These are phyloP conservation scores for Microctonus brassicae DNA, from an alignment of 2,888 invertebrate species.

Conservation along the genomic window DNA sequence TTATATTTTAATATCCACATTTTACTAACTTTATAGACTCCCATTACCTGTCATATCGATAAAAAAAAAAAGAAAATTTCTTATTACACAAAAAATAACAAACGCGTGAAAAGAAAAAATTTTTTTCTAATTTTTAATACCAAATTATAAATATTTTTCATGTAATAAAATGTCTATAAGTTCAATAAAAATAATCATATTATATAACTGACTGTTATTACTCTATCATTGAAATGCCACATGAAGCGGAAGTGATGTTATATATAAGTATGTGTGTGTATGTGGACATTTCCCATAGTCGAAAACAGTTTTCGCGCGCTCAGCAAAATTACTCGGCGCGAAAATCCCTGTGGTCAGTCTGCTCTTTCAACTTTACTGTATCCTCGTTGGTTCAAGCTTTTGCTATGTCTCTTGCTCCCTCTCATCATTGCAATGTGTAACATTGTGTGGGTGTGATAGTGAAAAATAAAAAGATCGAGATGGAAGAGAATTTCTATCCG, in stretches of 20 bases:
- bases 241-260: slow-evolving; percentile 10
- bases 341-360: slow-evolving; percentile 36
- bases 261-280: background rate
- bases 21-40: background rate
- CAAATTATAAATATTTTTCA: too few relatives aligned
- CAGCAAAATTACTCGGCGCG: slow-evolving; percentile 35
- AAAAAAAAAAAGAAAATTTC: too few relatives aligned
- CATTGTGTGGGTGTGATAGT: background rate
- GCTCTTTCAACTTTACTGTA: slow-evolving; percentile 30
- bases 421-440: background rate
- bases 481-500: background rate
- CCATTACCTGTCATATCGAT: too few relatives aligned
- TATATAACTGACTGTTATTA: background rate
- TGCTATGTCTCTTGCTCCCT: background rate
- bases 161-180: too few relatives aligned
- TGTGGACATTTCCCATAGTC: background rate
- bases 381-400: background rate
- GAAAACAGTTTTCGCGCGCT: slow-evolving; percentile 25
- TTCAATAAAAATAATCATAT: background rate
- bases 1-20: background rate
- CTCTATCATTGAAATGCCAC: background rate
- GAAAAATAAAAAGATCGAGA: background rate
- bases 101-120: too few relatives aligned
- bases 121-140: too few relatives aligned
- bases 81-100: too few relatives aligned